These are phyloP conservation scores for Sebastes minor DNA, from an alignment of 2,797 vertebrate species.

Conservation along the genomic window DNA sequence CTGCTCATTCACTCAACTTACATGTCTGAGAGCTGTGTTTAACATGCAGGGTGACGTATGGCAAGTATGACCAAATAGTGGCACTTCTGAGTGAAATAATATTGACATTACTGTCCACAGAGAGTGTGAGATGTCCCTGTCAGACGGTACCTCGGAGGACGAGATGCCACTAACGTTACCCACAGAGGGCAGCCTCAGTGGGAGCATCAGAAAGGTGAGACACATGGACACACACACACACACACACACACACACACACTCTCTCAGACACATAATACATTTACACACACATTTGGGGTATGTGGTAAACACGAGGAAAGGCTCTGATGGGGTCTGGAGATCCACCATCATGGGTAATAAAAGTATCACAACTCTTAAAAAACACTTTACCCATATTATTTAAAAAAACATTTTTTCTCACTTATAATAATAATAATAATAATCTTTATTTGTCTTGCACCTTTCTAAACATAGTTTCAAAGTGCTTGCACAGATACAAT, in stretches of 20 bases:
- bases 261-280: not conserved
- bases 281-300: not conserved
- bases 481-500: too few relatives aligned
- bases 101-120: conserved; percentile 20
- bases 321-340: not conserved
- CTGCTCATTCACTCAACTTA: fast-evolving
- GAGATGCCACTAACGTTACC: conserved; percentile 49
- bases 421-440: too few relatives aligned
- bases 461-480: too few relatives aligned
- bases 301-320: not conserved
- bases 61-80: not conserved
- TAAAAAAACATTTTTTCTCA: too few relatives aligned
- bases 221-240: not conserved
- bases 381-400: too few relatives aligned
- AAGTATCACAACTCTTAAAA: too few relatives aligned
- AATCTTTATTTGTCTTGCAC: too few relatives aligned
- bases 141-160: conserved; percentile 68
- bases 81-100: not conserved
- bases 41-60: fast-evolving
- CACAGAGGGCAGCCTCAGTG: conserved; percentile 52
- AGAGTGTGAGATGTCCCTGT: conserved; percentile 64
- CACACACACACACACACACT: too few relatives aligned
- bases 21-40: not conserved
- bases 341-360: not conserved
- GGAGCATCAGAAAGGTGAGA: conserved; percentile 78